Conservation (phyloP, 2,888 invertebrate species). For the Digitonthophagus gazella region DNA sequence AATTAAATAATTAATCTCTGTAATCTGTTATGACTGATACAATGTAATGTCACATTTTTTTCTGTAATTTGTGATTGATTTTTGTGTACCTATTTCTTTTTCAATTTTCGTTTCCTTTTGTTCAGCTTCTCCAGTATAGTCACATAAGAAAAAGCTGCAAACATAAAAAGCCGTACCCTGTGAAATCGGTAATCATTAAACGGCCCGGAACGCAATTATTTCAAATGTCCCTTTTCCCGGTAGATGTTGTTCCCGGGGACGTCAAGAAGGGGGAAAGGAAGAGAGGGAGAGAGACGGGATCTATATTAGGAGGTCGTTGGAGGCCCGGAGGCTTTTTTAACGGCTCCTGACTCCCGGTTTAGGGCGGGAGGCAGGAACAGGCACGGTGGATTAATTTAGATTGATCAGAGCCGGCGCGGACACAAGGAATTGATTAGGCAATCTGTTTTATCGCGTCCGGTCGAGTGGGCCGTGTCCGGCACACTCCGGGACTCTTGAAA, state of each 20-base stretch:
- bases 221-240: constrained; percentile 25
- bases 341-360: constrained; percentile 42
- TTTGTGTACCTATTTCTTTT: too few relatives aligned
- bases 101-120: too few relatives aligned
- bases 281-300: constrained; percentile 15
- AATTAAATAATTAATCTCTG: too few relatives aligned
- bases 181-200: constrained; percentile 16
- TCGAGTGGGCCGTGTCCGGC: constrained; percentile 51
- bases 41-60: too few relatives aligned
- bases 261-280: constrained; percentile 13
- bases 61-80: too few relatives aligned
- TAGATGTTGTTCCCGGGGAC: constrained; percentile 7
- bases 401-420: constrained; percentile 54
- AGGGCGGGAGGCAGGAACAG: constrained; percentile 37
- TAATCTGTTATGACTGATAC: too few relatives aligned
- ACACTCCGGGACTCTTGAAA: constrained; percentile 36
- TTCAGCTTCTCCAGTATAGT: too few relatives aligned
- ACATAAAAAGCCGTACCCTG: constrained; percentile 1
- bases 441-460: constrained; percentile 55
- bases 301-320: neutral
- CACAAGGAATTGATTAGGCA: constrained; percentile 56
- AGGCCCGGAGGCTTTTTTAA: constrained; percentile 42
- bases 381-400: constrained; percentile 54
- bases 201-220: constrained; percentile 24
- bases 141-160: neutral